These are phyloP conservation scores for Peromyscus maniculatus DNA, from an alignment of 2,113 vertebrate genomes.

Conservation along the genomic window DNA sequence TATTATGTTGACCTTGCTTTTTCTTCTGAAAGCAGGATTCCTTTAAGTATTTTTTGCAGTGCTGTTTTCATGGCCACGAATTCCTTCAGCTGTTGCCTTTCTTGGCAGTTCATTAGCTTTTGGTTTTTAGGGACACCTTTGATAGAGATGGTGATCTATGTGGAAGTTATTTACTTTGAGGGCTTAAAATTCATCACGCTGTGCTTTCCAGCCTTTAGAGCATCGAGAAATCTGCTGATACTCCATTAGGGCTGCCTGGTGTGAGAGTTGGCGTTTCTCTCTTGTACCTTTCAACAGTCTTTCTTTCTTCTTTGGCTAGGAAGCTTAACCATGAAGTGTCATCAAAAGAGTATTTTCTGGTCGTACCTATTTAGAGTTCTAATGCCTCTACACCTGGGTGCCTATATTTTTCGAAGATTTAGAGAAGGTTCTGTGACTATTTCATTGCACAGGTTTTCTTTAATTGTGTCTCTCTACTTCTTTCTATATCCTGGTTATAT, in stretches of 20 bases:
- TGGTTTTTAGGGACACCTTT: neutral
- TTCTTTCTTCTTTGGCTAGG: neutral
- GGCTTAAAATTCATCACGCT: neutral
- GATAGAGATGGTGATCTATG: neutral
- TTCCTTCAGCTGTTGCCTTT: neutral
- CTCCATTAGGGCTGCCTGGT: neutral
- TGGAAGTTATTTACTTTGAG: neutral
- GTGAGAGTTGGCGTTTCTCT: neutral
- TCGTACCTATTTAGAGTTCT: neutral
- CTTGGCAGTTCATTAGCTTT: neutral
- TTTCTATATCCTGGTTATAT: neutral
- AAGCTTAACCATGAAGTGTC: neutral
- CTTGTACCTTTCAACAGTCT: neutral
- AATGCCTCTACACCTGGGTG: neutral
- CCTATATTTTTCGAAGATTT: neutral
- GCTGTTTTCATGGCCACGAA: neutral
- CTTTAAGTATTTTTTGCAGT: neutral
- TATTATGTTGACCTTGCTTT: neutral
- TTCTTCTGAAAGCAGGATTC: neutral
- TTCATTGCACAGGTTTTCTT: neutral
- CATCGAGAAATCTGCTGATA: neutral
- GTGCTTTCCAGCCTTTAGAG: neutral
- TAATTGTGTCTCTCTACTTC: neutral
- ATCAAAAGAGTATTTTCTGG: neutral
- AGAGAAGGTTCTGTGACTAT: neutral